Conservation (phyloP, 2,888 invertebrate species). For the Ormyrus nitidulus region DNA sequence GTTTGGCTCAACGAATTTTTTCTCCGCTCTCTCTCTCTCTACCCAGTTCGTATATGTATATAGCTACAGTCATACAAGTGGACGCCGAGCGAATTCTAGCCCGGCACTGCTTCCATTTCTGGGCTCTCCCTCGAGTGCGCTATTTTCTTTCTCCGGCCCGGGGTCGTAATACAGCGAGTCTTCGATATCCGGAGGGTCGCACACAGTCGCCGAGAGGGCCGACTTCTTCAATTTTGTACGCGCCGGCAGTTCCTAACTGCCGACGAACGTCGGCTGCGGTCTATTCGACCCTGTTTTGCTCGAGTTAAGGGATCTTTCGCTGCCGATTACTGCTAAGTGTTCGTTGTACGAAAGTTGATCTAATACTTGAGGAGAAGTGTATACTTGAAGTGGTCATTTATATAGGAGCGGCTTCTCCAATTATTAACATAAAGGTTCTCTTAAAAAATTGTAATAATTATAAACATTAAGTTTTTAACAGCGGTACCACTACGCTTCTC, state of each 20-base stretch:
- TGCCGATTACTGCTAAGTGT: slow-evolving; percentile 11
- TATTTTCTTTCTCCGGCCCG: slow-evolving; percentile 47
- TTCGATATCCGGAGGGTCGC: slow-evolving; percentile 73
- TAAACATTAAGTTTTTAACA: no score
- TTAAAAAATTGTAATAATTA: no score
- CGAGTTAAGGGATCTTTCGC: background rate
- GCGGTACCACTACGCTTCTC: no score
- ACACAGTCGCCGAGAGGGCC: slow-evolving; percentile 40
- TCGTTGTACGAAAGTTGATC: background rate
- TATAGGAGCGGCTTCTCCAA: no score
- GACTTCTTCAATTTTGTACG: slow-evolving; percentile 53
- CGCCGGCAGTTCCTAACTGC: slow-evolving; percentile 25
- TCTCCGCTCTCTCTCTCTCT: slow-evolving; percentile 39
- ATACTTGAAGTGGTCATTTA: no score
- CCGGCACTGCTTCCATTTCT: background rate
- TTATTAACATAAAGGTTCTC: no score
- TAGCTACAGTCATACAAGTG: background rate
- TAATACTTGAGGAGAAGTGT: no score
- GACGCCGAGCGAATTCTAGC: no score
- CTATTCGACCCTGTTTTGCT: slow-evolving; percentile 2
- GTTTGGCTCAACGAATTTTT: slow-evolving; percentile 73
- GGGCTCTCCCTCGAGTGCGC: background rate
- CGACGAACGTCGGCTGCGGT: background rate
- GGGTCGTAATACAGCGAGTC: slow-evolving; percentile 61
- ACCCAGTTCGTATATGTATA: background rate